phyloP scores from a whole-genome alignment of 2,888 invertebrate species.

The Thymelicus acteon region DNA sequence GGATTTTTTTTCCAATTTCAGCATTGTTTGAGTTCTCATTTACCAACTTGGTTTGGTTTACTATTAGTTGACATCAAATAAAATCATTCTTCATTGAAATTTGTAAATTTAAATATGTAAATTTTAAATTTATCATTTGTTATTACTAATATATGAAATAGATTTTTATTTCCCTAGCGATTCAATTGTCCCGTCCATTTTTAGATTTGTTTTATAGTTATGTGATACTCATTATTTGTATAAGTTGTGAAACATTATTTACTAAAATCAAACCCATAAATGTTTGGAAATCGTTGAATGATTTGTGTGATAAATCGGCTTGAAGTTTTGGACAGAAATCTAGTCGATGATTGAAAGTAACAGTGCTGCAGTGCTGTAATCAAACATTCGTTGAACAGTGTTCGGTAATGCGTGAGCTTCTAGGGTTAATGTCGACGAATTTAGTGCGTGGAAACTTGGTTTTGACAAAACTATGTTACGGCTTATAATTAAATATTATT shows the following conservation, averaged over 20 bases:
- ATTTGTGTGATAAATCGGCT: constrained; percentile 48
- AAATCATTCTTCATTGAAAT: not conserved
- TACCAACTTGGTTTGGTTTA: not conserved
- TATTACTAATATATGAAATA: not conserved
- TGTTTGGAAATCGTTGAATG: constrained; percentile 48
- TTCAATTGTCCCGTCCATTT: constrained; percentile 79
- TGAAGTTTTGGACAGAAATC: constrained; percentile 39
- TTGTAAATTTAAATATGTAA: not conserved
- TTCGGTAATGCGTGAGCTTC: constrained; percentile 74
- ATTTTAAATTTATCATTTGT: not conserved
- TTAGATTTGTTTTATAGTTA: constrained; percentile 52
- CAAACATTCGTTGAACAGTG: constrained; percentile 57
- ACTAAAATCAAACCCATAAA: constrained; percentile 53
- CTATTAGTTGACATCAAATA: not conserved
- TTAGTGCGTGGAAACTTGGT: constrained; percentile 43
- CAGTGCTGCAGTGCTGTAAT: constrained; percentile 62
- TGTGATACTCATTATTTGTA: constrained; percentile 41
- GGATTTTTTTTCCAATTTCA: not conserved
- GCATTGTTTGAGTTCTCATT: not conserved
- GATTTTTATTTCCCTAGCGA: constrained; percentile 64
- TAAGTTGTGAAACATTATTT: constrained; percentile 56
- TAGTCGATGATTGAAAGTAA: constrained; percentile 49
- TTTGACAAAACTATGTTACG: constrained; percentile 21
- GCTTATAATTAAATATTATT: constrained; percentile 22
- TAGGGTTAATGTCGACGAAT: constrained; percentile 71